Evolutionary conservation across 1,140 invertebrate genomes (phyloP).

Genomic region (Bombyx mandarina): DNA sequence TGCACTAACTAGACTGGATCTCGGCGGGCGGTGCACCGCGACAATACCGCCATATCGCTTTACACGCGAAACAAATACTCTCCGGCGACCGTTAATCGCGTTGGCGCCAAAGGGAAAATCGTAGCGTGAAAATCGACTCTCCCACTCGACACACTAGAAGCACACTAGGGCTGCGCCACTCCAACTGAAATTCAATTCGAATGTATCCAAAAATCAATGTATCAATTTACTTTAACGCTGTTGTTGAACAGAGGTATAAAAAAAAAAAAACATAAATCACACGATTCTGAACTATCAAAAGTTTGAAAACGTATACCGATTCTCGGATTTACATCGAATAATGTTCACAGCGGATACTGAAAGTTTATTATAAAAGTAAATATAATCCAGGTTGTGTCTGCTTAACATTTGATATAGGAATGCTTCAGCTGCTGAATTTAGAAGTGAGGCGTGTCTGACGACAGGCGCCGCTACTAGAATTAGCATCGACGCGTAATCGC

Average conservation of each 20-base stretch:
- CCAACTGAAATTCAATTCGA: no score
- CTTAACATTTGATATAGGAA: slow-evolving; percentile 3
- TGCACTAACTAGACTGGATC: slow-evolving; percentile 39
- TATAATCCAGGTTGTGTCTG: slow-evolving; percentile 5
- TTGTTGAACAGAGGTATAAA: no score
- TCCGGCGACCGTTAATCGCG: slow-evolving; percentile 50
- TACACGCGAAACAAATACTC: slow-evolving; percentile 62
- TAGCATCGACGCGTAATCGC: slow-evolving; percentile 45
- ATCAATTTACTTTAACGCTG: no score
- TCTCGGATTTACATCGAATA: no score
- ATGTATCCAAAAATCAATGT: no score
- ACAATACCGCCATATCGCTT: slow-evolving; percentile 58
- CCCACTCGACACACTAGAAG: slow-evolving; percentile 5
- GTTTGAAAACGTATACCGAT: no score
- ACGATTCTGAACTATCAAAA: no score
- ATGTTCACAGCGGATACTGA: no score
- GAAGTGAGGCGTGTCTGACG: slow-evolving; percentile 42
- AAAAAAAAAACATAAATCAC: no score
- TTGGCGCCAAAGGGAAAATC: slow-evolving; percentile 55
- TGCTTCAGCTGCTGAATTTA: slow-evolving; percentile 37
- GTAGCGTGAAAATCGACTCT: slow-evolving; percentile 14
- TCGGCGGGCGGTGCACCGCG: slow-evolving; percentile 28
- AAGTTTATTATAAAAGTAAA: no score
- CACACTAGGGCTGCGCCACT: no score
- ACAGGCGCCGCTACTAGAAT: slow-evolving; percentile 49